A percentile compares a stretch with the other conserved stretches of the same genome.
Conservation (phyloP, 1,140 invertebrate genomes). For the Pantala flavescens region DNA sequence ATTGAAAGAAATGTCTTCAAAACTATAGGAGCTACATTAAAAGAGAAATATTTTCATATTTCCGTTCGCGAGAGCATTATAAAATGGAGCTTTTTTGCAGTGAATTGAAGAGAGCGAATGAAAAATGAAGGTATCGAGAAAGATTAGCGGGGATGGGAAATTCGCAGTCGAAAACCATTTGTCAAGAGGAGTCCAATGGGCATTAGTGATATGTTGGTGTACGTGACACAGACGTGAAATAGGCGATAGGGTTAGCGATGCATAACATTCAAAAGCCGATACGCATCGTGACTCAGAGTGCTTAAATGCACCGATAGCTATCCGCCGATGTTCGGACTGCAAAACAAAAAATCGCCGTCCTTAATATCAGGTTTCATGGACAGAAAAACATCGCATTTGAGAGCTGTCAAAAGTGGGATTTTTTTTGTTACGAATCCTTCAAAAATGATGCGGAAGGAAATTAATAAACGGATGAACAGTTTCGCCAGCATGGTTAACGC, state of each 20-base stretch:
- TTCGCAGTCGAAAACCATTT: neutral
- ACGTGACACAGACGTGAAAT: neutral
- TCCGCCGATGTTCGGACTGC: neutral
- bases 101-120: neutral
- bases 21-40: no score
- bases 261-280: conserved; percentile 6
- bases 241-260: neutral
- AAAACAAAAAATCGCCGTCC: conserved; percentile 2
- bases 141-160: neutral
- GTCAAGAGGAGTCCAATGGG: neutral
- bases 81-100: neutral
- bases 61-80: no score
- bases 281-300: neutral
- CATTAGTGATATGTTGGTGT: neutral
- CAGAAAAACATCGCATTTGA: no score
- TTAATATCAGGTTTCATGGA: neutral
- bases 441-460: no score
- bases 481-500: no score
- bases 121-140: no score
- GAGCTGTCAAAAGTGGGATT: no score
- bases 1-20: no score
- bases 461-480: no score
- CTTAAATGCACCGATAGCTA: neutral
- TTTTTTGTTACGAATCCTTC: no score
- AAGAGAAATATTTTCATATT: no score